Evolutionary conservation across 2,113 vertebrate genomes (phyloP).

Genomic region (Pelodiscus sinensis): DNA sequence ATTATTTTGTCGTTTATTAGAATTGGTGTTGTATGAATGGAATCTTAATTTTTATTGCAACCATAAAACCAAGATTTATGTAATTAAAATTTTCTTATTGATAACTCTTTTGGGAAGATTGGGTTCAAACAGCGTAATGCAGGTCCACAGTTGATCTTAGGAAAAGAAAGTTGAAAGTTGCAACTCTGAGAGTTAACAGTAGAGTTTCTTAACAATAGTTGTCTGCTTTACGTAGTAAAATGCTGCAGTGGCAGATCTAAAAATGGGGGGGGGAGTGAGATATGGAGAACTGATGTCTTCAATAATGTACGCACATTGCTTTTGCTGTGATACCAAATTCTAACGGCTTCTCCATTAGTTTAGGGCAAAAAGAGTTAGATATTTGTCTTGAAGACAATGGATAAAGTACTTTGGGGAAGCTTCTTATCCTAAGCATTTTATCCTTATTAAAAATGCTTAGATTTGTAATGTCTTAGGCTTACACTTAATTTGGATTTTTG

Average conservation of each 20-base stretch:
- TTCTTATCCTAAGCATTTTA: neutral
- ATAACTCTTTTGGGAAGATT: neutral
- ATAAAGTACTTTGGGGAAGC: neutral
- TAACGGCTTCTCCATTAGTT: neutral
- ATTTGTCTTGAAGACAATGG: neutral
- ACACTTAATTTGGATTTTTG: neutral
- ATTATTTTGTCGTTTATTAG: neutral
- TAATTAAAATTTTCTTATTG: neutral
- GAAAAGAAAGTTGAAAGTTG: neutral
- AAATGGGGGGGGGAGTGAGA: neutral
- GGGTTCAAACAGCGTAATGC: neutral
- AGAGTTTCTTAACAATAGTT: neutral
- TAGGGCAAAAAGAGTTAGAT: neutral
- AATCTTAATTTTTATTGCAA: neutral
- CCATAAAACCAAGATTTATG: neutral
- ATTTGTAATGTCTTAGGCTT: neutral
- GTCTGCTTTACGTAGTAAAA: neutral
- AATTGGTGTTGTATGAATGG: neutral
- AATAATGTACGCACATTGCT: neutral
- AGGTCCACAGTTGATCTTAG: neutral
- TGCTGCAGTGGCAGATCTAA: neutral
- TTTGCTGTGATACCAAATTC: neutral
- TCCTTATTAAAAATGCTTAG: neutral
- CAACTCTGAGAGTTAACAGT: neutral
- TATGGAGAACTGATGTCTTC: neutral